Evolutionary conservation across 2,797 vertebrate genomes (phyloP), one percentile per base, ranked within the genome.

Genomic region (Sitta carolinensis): DNA sequence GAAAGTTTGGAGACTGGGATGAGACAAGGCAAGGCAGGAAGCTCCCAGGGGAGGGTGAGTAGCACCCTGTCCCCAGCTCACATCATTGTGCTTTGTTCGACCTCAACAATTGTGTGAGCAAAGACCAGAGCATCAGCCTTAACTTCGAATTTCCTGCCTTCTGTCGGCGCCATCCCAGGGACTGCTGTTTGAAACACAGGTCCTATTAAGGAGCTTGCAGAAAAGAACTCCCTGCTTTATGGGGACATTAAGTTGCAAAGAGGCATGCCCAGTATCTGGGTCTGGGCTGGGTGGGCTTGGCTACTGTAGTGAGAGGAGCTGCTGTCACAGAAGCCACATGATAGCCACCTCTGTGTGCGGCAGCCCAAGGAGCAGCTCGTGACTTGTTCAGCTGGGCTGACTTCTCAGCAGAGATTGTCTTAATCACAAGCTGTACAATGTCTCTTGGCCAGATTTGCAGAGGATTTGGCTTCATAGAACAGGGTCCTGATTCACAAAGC

Each of bases 141-240:
- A 90, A 55, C 79, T 94, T 78, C 0, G 2, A 78, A 91, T 94
- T 96, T 96, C 94, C 95, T 97, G 96, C 90, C 93, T 94, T 95
- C 92, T 78, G 58, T 90, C 14, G 1, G 63, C 77, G 82, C 10
- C 30, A 63, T 82, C 75, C 54, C 51, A 11, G 34, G n/a, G 16
- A 25, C 87, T 63, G 67, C 15, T 67, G 73, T 42, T 79, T 48
- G 78, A 70, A 96, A 82, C 76, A 32, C 13, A 6, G 61, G 36
- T 67, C 67, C 84, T 50, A 57, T 32, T 85, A 30, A 9, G n/a
- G 86, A 83, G 40, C 50, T 40, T 50, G 70, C 76, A 95, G 75
- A 82, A 86, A 95, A 85, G 61, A 81, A 32, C 22, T 15, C 42
- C 9, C 48, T 80, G 34, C 80, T 82, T 45, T 30, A 21, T 59